Base-by-base conservation (phyloP, 2,888 invertebrate genomes). In the Holacanthella duospinosa region DNA sequence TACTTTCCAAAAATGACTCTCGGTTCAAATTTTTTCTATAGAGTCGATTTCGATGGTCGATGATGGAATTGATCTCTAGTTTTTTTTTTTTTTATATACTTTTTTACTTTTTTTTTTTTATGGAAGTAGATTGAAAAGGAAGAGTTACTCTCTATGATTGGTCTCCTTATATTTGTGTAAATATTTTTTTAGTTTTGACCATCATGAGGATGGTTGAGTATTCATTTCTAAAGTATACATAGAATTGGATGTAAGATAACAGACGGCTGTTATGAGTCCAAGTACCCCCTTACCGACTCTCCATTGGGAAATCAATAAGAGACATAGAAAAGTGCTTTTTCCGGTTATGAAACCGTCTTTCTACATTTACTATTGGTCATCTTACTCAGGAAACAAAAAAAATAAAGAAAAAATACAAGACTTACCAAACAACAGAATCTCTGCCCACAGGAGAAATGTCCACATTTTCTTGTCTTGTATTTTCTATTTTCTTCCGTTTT, bases 401-500 rank as follows among this genome's bases (percentile, higher is more conserved):
- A 9, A n/a, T 48, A 21, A 48, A 16, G 48, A 48, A 48, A 21
- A 48, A n/a, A n/a, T n/a, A n/a, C n/a, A n/a, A 21, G 48, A 48
- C 48, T 48, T 48, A 48, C 48, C 48, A 48, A 48, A 48, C 4
- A 48, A 21, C 16, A 48, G 48, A 48, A 48, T 48, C 48, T 48
- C 48, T 48, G 48, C 48, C 48, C 48, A 48, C 48, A 48, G 48
- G 48, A 48, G 48, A 48, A 48, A 48, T 48, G 12, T 48, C 48
- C 12, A 48, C 48, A 48, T 48, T 48, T 21, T 48, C 19, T 21
- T 48, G 12, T 21, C 48, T n/a, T 21, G 19, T 48, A 12, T 36
- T 36, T 36, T 6, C 36, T 36, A 12, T 36, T 36, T 36, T 36
- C n/a, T n/a, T n/a, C n/a, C n/a, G n/a, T n/a, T n/a, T n/a, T n/a